Evolutionary conservation across 2,888 invertebrate genomes (phyloP), one percentile per base, ranked within the genome.

Genomic region (Leptinotarsa rubiginosa): DNA sequence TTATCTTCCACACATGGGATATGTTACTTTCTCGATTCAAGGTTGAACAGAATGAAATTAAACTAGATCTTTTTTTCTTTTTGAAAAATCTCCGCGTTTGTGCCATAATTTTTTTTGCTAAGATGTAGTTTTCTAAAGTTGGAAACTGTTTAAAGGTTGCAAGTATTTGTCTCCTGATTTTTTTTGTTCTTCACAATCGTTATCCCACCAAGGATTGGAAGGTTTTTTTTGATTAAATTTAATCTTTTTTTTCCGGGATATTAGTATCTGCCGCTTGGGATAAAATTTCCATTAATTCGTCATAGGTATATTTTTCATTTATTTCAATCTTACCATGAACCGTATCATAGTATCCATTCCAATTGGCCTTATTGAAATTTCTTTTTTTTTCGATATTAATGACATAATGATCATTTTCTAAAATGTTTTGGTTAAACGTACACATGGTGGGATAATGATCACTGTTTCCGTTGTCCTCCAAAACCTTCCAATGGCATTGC

Each of bases 21-120:
- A 25, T 66, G 4, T 49, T 50, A 4, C 15, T 49, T 16, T 47
- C 1, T 16, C 49, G 49, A 12, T 66, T 66, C 10, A 52, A 52
- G 18, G 67, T 67, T 50, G 25, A 22, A 7, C 67, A 50, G n/a
- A 22, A 67, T 13, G 12, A 5, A n/a, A 31, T 67, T 4, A 66
- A 66, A 12, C 49, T 22, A 7, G 12, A 7, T 47, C 5, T 49
- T 66, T 66, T 66, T 66, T 25, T 25, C 3, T 49, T 1, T n/a
- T n/a, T n/a, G n/a, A n/a, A n/a, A 20, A 18, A 1, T 50, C 20
- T 20, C 20, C 4, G 49, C 18, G 65, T 65, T 41, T 15, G 2
- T 0, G 41, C 65, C 7, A 65, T 65, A 3, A 0, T n/a, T 65
- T 20, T 47, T 49, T 50, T 66, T 12, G 49, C 20, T 20, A 25